Percentiles rank a stretch among this genome's conserved stretches.
phyloP scores from a whole-genome alignment of 1,140 invertebrate genomes.

The Teleopsis dalmanni region DNA sequence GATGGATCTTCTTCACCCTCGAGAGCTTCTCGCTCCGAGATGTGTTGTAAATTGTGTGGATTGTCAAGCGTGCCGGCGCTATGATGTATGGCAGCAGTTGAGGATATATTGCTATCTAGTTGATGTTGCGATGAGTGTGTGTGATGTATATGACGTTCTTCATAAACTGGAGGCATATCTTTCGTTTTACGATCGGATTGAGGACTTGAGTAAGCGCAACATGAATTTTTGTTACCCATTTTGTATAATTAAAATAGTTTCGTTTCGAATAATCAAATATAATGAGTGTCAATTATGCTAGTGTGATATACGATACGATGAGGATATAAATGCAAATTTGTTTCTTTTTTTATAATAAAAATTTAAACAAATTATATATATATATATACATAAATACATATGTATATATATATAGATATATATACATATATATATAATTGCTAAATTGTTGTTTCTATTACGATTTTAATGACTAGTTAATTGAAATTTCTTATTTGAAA shows the following conservation, averaged over 20 bases:
- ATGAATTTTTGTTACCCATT: constrained; percentile 73
- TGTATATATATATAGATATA: background rate
- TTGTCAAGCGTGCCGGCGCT: constrained; percentile 32
- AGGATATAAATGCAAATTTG: too few species aligned
- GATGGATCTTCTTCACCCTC: constrained; percentile 93
- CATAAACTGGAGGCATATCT: constrained; percentile 49
- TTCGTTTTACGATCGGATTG: constrained; percentile 47
- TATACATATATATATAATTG: too few species aligned
- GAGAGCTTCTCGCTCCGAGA: constrained; percentile 93
- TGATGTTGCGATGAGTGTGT: constrained; percentile 38
- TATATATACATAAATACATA: background rate
- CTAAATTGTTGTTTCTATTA: too few species aligned
- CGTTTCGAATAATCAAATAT: background rate
- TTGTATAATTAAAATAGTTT: background rate
- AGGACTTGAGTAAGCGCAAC: constrained; percentile 66
- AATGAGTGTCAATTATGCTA: background rate
- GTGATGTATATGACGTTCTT: constrained; percentile 60
- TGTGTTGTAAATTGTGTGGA: constrained; percentile 92
- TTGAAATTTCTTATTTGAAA: too few species aligned
- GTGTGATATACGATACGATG: background rate
- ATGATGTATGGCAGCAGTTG: constrained; percentile 29
- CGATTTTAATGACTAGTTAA: too few species aligned
- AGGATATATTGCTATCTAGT: constrained; percentile 20
- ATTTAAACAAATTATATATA: too few species aligned
- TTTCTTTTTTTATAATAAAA: too few species aligned